phyloP scores from a whole-genome alignment of 2,888 invertebrate genomes.

The Melieria crassipennis region DNA sequence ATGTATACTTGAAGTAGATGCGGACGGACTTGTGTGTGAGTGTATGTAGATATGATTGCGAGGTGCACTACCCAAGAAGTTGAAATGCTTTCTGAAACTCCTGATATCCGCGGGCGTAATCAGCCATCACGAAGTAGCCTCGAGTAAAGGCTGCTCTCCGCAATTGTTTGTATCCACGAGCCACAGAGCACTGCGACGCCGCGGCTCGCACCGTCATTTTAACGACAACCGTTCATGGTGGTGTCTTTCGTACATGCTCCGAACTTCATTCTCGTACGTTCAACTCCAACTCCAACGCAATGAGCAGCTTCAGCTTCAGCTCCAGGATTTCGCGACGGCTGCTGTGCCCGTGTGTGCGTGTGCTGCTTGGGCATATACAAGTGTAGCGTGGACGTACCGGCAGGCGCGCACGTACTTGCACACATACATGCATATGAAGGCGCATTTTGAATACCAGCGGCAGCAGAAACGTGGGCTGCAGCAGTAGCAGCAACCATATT shows the following conservation, averaged over 20 bases:
- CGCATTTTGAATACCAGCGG: too few species aligned
- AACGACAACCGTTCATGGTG: background rate
- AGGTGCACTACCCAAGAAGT: conserved; percentile 40
- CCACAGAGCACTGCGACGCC: conserved; percentile 6
- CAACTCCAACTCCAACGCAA: too few species aligned
- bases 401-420: too few species aligned
- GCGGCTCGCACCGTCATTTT: background rate
- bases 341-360: too few species aligned
- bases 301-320: too few species aligned
- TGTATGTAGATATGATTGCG: conserved; percentile 16
- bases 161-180: conserved; percentile 28
- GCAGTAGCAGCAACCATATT: conserved; percentile 28
- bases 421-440: too few species aligned
- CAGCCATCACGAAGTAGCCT: conserved; percentile 56
- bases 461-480: conserved; percentile 29
- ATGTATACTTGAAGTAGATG: conserved; percentile 1
- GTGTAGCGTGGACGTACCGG: too few species aligned
- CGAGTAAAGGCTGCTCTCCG: conserved; percentile 42
- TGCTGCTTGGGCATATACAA: too few species aligned
- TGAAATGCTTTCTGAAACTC: conserved; percentile 52
- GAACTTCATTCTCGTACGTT: too few species aligned
- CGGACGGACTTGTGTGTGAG: background rate
- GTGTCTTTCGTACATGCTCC: too few species aligned
- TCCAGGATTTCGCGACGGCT: too few species aligned
- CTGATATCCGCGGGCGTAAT: conserved; percentile 55